Conservation (phyloP, 2,888 invertebrate species). For the Synanthedon vespiformis region DNA sequence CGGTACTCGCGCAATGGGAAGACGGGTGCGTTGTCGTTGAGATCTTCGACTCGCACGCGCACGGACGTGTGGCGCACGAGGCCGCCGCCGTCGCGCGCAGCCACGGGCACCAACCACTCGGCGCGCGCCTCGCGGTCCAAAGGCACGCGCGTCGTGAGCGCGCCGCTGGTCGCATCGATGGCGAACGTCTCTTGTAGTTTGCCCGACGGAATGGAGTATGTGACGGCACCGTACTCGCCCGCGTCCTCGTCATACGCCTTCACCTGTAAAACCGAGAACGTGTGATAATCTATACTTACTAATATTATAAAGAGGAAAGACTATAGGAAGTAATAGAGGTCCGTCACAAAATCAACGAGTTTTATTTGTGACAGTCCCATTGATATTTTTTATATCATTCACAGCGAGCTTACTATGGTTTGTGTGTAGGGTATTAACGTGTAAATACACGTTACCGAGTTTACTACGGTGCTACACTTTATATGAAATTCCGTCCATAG, state of each 20-base stretch:
- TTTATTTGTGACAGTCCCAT: no score
- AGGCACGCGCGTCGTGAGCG: conserved; percentile 75
- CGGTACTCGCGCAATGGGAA: conserved; percentile 84
- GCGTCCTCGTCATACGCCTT: conserved; percentile 86
- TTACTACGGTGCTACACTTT: no score
- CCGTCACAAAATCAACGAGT: no score
- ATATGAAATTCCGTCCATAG: no score
- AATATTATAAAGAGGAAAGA: no score
- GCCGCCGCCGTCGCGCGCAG: conserved; percentile 86
- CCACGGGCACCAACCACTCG: conserved; percentile 75
- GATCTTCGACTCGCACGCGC: conserved; percentile 84
- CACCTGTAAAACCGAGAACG: conserved; percentile 44
- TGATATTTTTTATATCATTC: no score
- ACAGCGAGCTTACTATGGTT: no score
- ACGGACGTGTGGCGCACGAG: conserved; percentile 80
- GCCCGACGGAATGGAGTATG: conserved; percentile 84
- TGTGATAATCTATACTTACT: no score
- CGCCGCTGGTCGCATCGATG: conserved; percentile 79
- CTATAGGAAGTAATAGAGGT: no score
- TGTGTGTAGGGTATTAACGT: no score
- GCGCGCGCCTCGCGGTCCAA: conserved; percentile 80
- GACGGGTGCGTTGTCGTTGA: conserved; percentile 85
- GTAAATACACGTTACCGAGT: no score
- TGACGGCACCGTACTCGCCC: conserved; percentile 79
- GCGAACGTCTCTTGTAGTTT: conserved; percentile 78